Conservation (phyloP, 2,888 invertebrate genomes). For the Drosophila histrio region DNA sequence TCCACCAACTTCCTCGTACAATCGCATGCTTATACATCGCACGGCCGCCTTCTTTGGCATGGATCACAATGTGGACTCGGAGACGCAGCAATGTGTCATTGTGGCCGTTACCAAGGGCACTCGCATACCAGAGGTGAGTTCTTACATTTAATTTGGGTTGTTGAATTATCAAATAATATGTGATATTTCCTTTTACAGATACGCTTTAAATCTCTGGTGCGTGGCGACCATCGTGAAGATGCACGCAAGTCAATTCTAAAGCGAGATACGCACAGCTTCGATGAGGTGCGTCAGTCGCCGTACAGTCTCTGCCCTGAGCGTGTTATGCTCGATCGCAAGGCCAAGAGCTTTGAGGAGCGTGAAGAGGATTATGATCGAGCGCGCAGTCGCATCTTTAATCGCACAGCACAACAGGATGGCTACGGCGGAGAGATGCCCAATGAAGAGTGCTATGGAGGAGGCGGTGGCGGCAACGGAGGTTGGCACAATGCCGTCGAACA, state of each 20-base stretch:
- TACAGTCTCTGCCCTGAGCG: conserved; percentile 87
- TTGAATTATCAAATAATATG: neutral
- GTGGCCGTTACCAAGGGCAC: conserved; percentile 90
- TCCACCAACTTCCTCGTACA: conserved; percentile 97
- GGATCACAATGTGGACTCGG: conserved; percentile 95
- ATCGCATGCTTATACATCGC: conserved; percentile 97
- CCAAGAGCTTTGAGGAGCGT: conserved; percentile 95
- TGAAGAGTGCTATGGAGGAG: conserved; percentile 65
- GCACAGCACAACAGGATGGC: conserved; percentile 73
- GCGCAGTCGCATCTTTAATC: conserved; percentile 91
- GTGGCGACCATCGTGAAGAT: conserved; percentile 88
- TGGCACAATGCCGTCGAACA: conserved; percentile 73
- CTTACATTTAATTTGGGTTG: neutral
- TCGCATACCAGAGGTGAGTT: conserved; percentile 83
- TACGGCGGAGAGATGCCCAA: conserved; percentile 50
- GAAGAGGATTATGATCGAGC: conserved; percentile 95
- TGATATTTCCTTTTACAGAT: conserved; percentile 82
- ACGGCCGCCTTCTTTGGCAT: conserved; percentile 97
- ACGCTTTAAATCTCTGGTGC: conserved; percentile 89
- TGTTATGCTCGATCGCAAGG: conserved; percentile 88
- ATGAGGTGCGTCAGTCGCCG: conserved; percentile 87
- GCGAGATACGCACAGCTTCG: conserved; percentile 91
- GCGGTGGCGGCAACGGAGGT: conserved; percentile 42
- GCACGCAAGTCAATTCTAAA: conserved; percentile 91
- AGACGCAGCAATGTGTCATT: conserved; percentile 91